Conservation (phyloP, 2,113 vertebrate genomes). For the Canis aureus region DNA sequence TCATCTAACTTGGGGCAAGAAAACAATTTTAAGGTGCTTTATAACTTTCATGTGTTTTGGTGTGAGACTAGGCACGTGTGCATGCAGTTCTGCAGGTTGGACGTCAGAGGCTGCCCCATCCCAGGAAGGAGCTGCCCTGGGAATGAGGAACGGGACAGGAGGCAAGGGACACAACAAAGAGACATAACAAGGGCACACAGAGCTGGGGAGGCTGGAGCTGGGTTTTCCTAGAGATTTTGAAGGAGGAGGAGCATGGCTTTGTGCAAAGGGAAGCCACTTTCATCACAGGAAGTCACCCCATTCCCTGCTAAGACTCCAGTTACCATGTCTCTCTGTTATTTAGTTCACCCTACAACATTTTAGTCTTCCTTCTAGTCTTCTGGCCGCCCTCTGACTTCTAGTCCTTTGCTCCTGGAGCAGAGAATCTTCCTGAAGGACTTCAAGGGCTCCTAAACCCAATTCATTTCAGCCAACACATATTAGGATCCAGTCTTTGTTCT, state of each 20-base stretch:
- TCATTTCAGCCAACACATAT: neutral
- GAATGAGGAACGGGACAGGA: neutral
- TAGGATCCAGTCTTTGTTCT: neutral
- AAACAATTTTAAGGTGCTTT: neutral
- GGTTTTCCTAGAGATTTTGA: neutral
- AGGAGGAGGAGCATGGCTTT: neutral
- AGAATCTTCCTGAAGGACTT: neutral
- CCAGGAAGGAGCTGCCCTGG: neutral
- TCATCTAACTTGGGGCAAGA: neutral
- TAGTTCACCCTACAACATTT: neutral
- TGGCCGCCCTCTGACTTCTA: neutral
- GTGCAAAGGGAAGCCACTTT: neutral
- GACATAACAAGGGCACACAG: neutral
- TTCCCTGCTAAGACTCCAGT: neutral
- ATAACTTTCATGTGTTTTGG: neutral
- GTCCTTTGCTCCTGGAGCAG: neutral
- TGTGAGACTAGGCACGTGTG: rapidly evolving
- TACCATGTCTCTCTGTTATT: rapidly evolving
- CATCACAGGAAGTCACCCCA: neutral
- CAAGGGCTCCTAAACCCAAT: neutral
- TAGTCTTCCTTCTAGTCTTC: neutral
- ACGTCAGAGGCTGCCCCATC: neutral
- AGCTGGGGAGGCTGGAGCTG: neutral
- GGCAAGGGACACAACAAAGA: neutral
- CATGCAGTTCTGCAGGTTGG: neutral